Evolutionary conservation across 2,113 vertebrate genomes (phyloP).

Genomic region (Hemicordylus capensis): DNA sequence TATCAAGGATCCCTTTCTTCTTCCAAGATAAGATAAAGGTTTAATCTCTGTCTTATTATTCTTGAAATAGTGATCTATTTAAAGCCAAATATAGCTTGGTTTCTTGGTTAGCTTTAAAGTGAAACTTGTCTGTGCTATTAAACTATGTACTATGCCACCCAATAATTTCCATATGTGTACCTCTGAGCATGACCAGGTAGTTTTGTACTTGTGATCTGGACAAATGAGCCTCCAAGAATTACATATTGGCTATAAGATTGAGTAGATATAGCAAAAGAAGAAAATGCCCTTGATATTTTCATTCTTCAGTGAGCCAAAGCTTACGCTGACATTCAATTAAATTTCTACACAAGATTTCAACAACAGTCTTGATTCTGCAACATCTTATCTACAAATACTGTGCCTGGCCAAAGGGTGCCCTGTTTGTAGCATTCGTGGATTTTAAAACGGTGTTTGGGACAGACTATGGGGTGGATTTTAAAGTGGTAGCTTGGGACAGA

Average conservation of each 20-base stretch:
- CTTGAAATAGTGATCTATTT: rapidly evolving
- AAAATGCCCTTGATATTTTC: not conserved
- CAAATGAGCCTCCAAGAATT: not conserved
- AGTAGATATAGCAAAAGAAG: not conserved
- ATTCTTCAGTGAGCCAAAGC: not conserved
- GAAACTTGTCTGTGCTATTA: not conserved
- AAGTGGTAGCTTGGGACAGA: no score
- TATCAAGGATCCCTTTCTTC: rapidly evolving
- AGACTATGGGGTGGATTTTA: no score
- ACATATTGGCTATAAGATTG: not conserved
- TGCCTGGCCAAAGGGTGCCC: no score
- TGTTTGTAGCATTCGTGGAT: no score
- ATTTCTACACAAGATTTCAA: no score
- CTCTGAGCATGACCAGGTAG: not conserved
- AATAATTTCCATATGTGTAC: constrained; percentile 1
- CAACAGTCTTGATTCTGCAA: no score
- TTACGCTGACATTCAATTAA: no score
- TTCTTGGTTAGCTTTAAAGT: not conserved
- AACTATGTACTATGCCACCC: not conserved
- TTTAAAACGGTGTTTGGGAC: no score
- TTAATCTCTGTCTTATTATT: not conserved
- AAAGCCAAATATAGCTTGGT: not conserved
- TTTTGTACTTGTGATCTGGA: not conserved
- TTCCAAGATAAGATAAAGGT: not conserved
- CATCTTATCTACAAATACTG: no score